phyloP scores from a whole-genome alignment of 2,797 vertebrate genomes.

The Bryconaethiops microstoma region DNA sequence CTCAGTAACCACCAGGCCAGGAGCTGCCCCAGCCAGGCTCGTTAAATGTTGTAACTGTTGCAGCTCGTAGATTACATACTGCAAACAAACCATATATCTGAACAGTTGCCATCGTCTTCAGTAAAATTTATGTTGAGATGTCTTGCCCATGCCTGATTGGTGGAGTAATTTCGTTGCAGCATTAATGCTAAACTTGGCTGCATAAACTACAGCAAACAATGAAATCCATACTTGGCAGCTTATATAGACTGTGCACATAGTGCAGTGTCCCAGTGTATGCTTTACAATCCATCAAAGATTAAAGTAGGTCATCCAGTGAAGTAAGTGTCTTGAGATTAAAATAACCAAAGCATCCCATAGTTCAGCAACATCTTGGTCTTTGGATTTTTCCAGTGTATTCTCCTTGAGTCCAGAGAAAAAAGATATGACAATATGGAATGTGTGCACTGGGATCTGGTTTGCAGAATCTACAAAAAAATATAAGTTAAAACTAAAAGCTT shows the following conservation, averaged over 20 bases:
- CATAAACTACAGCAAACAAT: neutral
- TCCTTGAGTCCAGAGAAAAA: neutral
- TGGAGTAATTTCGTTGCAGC: neutral
- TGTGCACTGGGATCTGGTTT: neutral
- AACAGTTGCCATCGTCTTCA: neutral
- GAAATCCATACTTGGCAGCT: slow-evolving; percentile 23
- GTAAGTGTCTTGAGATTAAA: slow-evolving; percentile 59
- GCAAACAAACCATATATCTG: too few relatives aligned
- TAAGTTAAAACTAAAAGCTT: too few relatives aligned
- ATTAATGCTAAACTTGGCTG: neutral
- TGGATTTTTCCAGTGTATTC: slow-evolving; percentile 32
- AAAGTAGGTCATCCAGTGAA: slow-evolving; percentile 66
- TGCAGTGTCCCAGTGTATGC: slow-evolving; percentile 25
- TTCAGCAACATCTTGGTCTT: slow-evolving; percentile 41
- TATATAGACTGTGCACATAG: slow-evolving; percentile 1
- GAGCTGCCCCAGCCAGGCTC: neutral
- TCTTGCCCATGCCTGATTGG: neutral
- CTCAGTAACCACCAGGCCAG: too few relatives aligned
- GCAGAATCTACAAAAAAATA: neutral
- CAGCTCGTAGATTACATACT: neutral
- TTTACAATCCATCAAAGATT: slow-evolving; percentile 57
- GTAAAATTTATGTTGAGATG: neutral
- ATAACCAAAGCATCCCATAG: slow-evolving; percentile 53
- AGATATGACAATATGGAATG: neutral
- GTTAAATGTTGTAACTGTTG: neutral